phyloP scores from a whole-genome alignment of 1,140 invertebrate species.

The Drosophila simulans region DNA sequence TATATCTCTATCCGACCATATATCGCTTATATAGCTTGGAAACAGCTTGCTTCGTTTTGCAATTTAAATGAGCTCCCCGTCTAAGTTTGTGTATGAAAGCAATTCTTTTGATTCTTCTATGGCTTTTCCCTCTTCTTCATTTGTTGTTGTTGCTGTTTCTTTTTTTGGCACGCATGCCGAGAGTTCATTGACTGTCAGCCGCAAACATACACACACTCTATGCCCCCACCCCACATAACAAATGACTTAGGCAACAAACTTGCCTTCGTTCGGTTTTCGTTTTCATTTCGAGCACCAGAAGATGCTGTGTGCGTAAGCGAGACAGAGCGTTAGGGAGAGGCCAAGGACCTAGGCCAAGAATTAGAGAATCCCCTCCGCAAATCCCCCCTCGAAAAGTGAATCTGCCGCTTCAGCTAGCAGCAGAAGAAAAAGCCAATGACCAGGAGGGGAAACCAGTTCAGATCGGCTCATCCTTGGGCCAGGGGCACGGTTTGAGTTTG shows the following conservation, averaged over 20 bases:
- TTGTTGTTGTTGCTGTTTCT: slow-evolving; percentile 16
- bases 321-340: slow-evolving; percentile 11
- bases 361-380: slow-evolving; percentile 54
- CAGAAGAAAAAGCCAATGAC: slow-evolving; percentile 49
- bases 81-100: slow-evolving; percentile 29
- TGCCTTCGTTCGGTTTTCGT: slow-evolving; percentile 75
- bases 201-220: background rate
- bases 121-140: slow-evolving; percentile 12
- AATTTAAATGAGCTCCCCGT: slow-evolving; percentile 56
- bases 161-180: slow-evolving; percentile 59
- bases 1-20: slow-evolving; percentile 26
- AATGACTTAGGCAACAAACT: slow-evolving; percentile 84
- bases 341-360: slow-evolving; percentile 39
- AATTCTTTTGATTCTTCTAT: slow-evolving; percentile 25
- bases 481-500: slow-evolving; percentile 34
- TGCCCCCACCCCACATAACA: slow-evolving; percentile 44
- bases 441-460: slow-evolving; percentile 61
- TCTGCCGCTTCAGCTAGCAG: slow-evolving; percentile 72
- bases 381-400: slow-evolving; percentile 71
- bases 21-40: slow-evolving; percentile 4
- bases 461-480: slow-evolving; percentile 51
- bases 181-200: slow-evolving; percentile 68
- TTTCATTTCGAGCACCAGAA: slow-evolving; percentile 65
- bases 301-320: slow-evolving; percentile 14
- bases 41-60: slow-evolving; percentile 43